Evolutionary conservation across 2,113 vertebrate species (phyloP).

Genomic region (Macrotus californicus): DNA sequence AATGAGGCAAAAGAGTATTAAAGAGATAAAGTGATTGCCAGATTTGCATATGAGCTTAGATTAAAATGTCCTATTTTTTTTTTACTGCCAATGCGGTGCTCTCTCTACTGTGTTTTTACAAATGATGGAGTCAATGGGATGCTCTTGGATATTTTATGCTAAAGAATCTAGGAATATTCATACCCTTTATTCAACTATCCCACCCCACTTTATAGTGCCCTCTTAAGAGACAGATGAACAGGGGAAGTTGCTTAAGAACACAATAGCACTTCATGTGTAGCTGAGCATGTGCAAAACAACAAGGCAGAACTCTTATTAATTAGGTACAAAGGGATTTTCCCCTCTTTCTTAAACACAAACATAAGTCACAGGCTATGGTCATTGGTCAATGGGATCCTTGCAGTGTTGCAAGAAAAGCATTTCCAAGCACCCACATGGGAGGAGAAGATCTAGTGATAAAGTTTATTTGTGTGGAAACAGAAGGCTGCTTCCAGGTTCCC

Average conservation of each 20-base stretch:
- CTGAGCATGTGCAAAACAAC: neutral
- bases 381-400: neutral
- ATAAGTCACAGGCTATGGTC: neutral
- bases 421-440: no score
- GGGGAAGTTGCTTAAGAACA: neutral
- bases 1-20: neutral
- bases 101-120: neutral
- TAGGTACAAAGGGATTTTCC: no score
- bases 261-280: neutral
- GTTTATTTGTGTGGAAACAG: no score
- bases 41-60: neutral
- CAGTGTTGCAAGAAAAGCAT: no score
- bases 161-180: neutral
- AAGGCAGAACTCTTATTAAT: neutral
- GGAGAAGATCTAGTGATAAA: no score
- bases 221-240: neutral
- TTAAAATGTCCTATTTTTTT: neutral
- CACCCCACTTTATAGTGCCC: neutral
- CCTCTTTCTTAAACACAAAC: neutral
- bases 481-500: no score
- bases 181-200: neutral
- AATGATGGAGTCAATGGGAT: neutral
- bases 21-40: neutral
- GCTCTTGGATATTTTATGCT: neutral
- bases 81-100: neutral